Conservation (phyloP, 2,888 invertebrate genomes). For the Saturnia japonica region DNA sequence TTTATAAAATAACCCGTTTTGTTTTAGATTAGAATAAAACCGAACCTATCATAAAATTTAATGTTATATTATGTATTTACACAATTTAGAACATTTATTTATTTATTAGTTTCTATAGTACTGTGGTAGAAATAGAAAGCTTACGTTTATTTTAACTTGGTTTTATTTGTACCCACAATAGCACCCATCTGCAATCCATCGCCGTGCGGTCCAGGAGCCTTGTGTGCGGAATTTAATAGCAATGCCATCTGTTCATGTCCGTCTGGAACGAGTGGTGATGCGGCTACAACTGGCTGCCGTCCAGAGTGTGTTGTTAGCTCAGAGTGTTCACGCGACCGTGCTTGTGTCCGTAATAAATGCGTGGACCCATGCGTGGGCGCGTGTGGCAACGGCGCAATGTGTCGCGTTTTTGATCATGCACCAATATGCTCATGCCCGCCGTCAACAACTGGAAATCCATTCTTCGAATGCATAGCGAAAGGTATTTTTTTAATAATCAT, state of each 20-base stretch:
- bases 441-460: conserved; percentile 89
- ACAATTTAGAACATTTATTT: not conserved
- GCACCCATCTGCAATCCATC: conserved; percentile 86
- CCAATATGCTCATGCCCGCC: conserved; percentile 89
- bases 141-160: not conserved
- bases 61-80: not conserved
- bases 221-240: conserved; percentile 81
- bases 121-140: not conserved
- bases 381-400: conserved; percentile 90
- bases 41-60: not conserved
- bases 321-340: conserved; percentile 88
- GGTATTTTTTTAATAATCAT: conserved; percentile 13
- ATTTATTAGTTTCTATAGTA: not conserved
- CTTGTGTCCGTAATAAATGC: conserved; percentile 90
- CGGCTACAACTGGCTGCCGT: conserved; percentile 88
- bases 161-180: conserved; percentile 42
- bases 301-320: conserved; percentile 93
- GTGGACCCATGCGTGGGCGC: conserved; percentile 90
- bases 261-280: conserved; percentile 87
- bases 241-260: conserved; percentile 89
- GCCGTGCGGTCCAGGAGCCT: conserved; percentile 90
- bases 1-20: not conserved
- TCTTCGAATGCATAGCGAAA: conserved; percentile 82
- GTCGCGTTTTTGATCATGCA: conserved; percentile 83
- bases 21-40: not conserved